These are phyloP conservation scores for Leptinotarsa undecemlineata DNA, from an alignment of 1,140 invertebrate species.

Conservation along the genomic window DNA sequence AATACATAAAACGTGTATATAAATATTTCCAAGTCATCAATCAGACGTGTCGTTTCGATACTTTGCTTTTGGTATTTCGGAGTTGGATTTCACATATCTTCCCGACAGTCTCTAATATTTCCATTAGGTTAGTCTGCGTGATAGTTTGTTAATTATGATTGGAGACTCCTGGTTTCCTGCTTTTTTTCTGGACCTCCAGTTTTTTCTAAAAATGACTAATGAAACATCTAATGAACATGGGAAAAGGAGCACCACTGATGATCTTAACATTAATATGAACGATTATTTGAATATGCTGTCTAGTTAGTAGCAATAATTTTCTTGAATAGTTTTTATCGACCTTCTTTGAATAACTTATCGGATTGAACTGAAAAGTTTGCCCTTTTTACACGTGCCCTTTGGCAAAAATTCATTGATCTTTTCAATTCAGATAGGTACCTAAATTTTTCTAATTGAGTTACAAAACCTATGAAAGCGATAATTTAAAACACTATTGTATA, in stretches of 20 bases:
- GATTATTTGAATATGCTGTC: background rate
- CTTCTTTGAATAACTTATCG: too few relatives aligned
- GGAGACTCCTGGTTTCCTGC: constrained; percentile 7
- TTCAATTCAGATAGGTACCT: too few relatives aligned
- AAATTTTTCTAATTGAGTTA: too few relatives aligned
- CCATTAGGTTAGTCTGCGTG: background rate
- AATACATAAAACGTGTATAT: constrained; percentile 13
- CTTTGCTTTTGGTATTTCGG: constrained; percentile 1
- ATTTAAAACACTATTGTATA: too few relatives aligned
- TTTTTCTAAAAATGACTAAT: background rate
- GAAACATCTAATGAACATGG: background rate
- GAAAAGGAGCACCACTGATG: background rate
- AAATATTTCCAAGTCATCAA: constrained; percentile 23
- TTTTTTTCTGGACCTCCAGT: background rate
- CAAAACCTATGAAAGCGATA: too few relatives aligned
- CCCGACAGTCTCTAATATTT: constrained; percentile 3
- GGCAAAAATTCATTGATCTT: too few relatives aligned
- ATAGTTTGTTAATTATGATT: constrained; percentile 4
- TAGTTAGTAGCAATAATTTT: too few relatives aligned
- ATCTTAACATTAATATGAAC: background rate
- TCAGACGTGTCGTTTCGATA: constrained; percentile 13
- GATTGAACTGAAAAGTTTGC: too few relatives aligned
- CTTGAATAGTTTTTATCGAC: too few relatives aligned
- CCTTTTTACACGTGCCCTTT: too few relatives aligned
- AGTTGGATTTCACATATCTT: background rate